A percentile compares a stretch with the other conserved stretches of the same genome.
Evolutionary conservation across 2,113 vertebrate genomes (phyloP).

Genomic region (Melanerpes aurifrons): DNA sequence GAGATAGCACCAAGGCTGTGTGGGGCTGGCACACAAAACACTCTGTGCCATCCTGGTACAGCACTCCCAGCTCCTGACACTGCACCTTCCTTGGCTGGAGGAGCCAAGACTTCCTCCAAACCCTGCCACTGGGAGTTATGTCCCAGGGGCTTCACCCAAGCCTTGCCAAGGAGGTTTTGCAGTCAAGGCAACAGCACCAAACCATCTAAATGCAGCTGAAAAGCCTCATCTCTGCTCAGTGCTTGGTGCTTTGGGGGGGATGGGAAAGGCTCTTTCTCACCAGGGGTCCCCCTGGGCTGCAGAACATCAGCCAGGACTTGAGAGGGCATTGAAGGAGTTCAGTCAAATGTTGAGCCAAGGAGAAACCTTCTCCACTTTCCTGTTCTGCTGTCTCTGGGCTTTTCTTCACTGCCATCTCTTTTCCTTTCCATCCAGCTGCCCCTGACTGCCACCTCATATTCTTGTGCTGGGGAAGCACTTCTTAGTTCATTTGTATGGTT

Average conservation of each 20-base stretch:
- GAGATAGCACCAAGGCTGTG: not conserved
- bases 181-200: not conserved
- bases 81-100: not conserved
- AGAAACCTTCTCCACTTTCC: not conserved
- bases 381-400: not conserved
- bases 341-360: not conserved
- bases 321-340: not conserved
- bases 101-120: not conserved
- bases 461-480: not conserved
- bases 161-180: not conserved
- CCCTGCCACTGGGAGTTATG: not conserved
- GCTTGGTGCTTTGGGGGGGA: not conserved
- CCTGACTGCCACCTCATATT: not conserved
- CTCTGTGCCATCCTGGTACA: not conserved
- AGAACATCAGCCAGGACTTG: not conserved
- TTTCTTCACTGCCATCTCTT: not conserved
- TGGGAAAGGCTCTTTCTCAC: not conserved
- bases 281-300: not conserved
- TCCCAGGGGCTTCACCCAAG: not conserved
- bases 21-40: not conserved
- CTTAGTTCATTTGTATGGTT: not conserved
- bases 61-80: not conserved
- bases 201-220: not conserved
- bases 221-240: not conserved
- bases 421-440: not conserved